A percentile compares a stretch with the other conserved stretches of the same genome.
phyloP scores from a whole-genome alignment of 2,797 vertebrate genomes.

The Thunnus albacares region DNA sequence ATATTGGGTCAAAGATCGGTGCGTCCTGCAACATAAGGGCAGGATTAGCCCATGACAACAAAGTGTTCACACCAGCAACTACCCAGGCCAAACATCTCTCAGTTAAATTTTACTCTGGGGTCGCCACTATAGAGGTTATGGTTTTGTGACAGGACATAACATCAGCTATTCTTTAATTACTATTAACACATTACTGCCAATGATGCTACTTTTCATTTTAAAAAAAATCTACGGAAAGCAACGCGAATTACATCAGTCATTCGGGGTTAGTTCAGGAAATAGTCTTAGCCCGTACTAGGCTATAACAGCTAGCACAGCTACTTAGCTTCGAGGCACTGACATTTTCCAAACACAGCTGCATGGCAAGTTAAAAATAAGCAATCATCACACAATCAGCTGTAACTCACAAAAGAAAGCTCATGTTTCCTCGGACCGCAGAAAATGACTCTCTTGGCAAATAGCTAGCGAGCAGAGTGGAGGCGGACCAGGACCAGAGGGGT shows the following conservation, averaged over 20 bases:
- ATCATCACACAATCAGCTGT: neutral
- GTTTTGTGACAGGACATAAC: accelerated
- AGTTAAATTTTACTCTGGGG: neutral
- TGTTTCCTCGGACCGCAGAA: slow-evolving; percentile 73
- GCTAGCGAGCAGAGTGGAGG: slow-evolving; percentile 46
- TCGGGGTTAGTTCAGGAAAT: slow-evolving; percentile 60
- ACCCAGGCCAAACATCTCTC: slow-evolving; percentile 36
- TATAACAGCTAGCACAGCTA: slow-evolving; percentile 48
- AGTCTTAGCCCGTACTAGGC: slow-evolving; percentile 63
- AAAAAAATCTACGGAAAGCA: neutral
- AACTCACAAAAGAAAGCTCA: slow-evolving; percentile 90
- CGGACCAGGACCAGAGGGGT: slow-evolving; percentile 19
- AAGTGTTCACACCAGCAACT: slow-evolving; percentile 65
- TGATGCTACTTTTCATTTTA: accelerated
- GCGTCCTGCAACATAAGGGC: neutral
- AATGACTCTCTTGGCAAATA: slow-evolving; percentile 40
- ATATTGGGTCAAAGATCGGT: neutral
- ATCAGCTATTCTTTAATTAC: accelerated
- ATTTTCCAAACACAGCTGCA: neutral
- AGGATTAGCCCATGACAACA: slow-evolving; percentile 28
- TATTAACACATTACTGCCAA: accelerated
- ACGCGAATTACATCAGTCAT: neutral
- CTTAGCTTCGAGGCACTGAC: neutral
- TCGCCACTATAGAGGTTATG: accelerated
- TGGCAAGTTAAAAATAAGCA: neutral